Percentiles rank a stretch among this genome's conserved stretches.
phyloP scores from a whole-genome alignment of 1,140 invertebrate genomes.

The Oedothorax gibbosus region DNA sequence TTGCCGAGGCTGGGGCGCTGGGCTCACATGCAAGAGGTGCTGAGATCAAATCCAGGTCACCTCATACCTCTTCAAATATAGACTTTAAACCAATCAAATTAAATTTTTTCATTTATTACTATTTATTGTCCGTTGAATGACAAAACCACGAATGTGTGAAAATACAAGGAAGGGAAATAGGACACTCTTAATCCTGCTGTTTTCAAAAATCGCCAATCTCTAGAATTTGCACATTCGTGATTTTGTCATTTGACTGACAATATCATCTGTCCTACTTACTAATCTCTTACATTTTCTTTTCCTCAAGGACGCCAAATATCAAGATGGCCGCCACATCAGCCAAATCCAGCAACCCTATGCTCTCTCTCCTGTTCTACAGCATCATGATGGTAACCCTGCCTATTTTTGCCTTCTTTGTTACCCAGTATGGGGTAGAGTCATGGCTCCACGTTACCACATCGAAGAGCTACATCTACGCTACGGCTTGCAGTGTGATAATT shows the following conservation, averaged over 20 bases:
- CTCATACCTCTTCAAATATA: too few species aligned
- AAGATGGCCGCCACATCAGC: slow-evolving; percentile 12
- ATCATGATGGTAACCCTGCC: slow-evolving; percentile 85
- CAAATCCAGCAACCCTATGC: slow-evolving; percentile 45
- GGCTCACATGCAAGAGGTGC: too few species aligned
- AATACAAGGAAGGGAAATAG: too few species aligned
- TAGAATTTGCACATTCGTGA: background rate
- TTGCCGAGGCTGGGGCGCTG: too few species aligned
- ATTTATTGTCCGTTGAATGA: too few species aligned
- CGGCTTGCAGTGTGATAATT: slow-evolving; percentile 78
- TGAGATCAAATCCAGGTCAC: too few species aligned
- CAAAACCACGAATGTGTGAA: too few species aligned
- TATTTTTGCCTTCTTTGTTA: slow-evolving; percentile 79
- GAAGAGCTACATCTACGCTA: slow-evolving; percentile 77
- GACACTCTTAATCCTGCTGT: too few species aligned
- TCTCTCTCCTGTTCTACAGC: slow-evolving; percentile 78
- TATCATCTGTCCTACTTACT: background rate
- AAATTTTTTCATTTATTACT: background rate
- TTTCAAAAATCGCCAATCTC: too few species aligned
- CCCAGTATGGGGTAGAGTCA: slow-evolving; percentile 74
- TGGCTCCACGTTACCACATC: slow-evolving; percentile 73
- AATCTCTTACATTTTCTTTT: background rate
- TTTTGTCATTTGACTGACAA: background rate
- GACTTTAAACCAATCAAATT: background rate
- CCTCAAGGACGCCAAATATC: background rate